phyloP scores from a whole-genome alignment of 2,113 vertebrate genomes.

The Sinocyclocheilus maitianheensis region DNA sequence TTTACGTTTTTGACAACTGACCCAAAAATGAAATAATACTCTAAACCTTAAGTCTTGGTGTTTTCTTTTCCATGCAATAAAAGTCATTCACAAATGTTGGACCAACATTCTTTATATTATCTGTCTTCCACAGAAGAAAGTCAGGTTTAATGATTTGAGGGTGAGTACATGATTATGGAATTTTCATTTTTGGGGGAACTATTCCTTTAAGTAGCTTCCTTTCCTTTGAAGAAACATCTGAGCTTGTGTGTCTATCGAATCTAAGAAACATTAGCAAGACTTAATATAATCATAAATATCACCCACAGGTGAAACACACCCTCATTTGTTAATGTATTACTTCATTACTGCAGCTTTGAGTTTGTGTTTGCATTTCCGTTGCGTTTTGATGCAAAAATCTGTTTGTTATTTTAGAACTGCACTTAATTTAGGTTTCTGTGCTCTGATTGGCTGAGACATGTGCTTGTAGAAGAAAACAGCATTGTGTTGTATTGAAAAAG shows the following conservation, averaged over 20 bases:
- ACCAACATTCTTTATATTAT: background rate
- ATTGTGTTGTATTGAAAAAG: background rate
- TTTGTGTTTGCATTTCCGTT: background rate
- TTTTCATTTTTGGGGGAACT: background rate
- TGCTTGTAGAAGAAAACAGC: background rate
- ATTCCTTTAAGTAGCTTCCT: background rate
- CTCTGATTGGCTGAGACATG: background rate
- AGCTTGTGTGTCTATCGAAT: background rate
- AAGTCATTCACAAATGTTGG: background rate
- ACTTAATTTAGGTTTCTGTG: background rate
- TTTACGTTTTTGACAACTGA: too few relatives aligned
- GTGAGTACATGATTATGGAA: background rate
- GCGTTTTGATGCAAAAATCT: background rate
- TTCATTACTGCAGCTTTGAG: background rate
- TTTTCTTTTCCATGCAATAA: background rate
- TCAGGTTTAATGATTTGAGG: background rate
- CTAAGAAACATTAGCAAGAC: background rate
- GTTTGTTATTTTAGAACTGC: background rate
- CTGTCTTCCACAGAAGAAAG: background rate
- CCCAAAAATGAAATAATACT: too few relatives aligned
- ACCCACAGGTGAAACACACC: background rate
- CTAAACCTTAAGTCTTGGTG: background rate
- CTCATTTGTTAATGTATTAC: background rate
- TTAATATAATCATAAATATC: background rate
- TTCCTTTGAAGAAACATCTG: background rate